Percentiles rank a stretch among this genome's conserved stretches.
These are phyloP conservation scores for Oxygymnocypris stewartii DNA, from an alignment of 2,113 vertebrate genomes.

Conservation along the genomic window DNA sequence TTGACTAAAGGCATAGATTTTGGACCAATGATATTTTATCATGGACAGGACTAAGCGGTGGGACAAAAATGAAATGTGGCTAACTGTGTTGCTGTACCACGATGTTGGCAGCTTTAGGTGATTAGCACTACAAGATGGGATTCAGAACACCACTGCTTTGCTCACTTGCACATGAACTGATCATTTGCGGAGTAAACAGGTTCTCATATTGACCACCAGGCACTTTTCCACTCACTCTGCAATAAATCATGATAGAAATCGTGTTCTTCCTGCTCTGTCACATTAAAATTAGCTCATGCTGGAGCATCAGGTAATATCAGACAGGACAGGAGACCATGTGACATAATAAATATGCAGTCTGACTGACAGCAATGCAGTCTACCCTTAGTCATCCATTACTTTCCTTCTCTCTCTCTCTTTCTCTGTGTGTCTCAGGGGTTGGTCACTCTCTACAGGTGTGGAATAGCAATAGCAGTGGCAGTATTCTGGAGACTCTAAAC, in stretches of 20 bases:
- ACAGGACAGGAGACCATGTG: background rate
- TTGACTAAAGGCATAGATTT: background rate
- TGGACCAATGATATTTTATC: background rate
- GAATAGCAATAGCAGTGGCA: slow-evolving; percentile 37
- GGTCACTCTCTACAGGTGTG: slow-evolving; percentile 12
- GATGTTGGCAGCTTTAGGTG: background rate
- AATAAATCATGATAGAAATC: slow-evolving; percentile 5
- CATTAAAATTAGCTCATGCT: background rate
- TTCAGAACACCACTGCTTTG: background rate
- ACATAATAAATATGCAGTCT: slow-evolving; percentile 18
- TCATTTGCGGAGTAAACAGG: slow-evolving; percentile 1
- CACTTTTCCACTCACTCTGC: background rate
- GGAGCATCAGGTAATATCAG: background rate
- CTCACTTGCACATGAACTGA: slow-evolving; percentile 17
- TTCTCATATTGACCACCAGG: background rate
- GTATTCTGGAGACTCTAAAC: slow-evolving; percentile 14
- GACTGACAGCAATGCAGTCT: slow-evolving; percentile 9
- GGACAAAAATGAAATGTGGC: background rate
- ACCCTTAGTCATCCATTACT: background rate
- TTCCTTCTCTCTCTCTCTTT: background rate
- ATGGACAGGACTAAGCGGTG: background rate
- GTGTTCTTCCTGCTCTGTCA: background rate
- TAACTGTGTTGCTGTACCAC: background rate
- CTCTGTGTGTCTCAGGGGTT: background rate
- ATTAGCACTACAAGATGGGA: background rate